These are phyloP conservation scores for Tarsius wallacei DNA, from an alignment of 2,797 vertebrate species.

Conservation along the genomic window DNA sequence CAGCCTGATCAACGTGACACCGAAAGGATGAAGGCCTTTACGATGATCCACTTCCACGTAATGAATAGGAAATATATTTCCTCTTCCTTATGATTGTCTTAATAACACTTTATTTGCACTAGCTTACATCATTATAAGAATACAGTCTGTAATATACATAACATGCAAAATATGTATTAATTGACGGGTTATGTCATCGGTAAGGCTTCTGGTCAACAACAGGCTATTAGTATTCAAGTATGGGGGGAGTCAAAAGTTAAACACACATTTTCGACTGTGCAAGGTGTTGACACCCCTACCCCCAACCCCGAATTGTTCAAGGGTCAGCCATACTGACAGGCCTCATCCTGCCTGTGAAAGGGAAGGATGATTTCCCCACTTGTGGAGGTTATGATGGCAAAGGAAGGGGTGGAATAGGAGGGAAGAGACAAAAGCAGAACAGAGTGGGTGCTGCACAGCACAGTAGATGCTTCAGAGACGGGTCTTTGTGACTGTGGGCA, in stretches of 20 bases:
- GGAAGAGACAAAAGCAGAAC: background rate
- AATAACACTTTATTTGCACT: background rate
- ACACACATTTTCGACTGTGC: accelerated
- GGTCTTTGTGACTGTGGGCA: accelerated
- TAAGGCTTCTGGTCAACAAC: background rate
- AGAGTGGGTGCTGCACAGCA: background rate
- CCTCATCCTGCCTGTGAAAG: background rate
- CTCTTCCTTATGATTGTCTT: background rate
- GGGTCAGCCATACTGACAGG: background rate
- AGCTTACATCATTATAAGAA: background rate
- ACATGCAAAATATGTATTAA: background rate
- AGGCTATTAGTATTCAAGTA: background rate
- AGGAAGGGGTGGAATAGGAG: background rate
- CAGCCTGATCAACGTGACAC: too few species aligned
- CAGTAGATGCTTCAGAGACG: accelerated
- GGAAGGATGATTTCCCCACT: background rate
- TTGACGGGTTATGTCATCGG: background rate
- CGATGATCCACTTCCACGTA: background rate
- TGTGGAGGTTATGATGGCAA: background rate
- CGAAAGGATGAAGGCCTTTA: background rate
- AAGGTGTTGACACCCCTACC: too few species aligned
- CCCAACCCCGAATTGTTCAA: background rate
- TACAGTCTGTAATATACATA: background rate
- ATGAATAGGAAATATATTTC: background rate
- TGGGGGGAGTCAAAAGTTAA: background rate